Conservation (phyloP, 2,888 invertebrate species). For the Norana najaformis region DNA sequence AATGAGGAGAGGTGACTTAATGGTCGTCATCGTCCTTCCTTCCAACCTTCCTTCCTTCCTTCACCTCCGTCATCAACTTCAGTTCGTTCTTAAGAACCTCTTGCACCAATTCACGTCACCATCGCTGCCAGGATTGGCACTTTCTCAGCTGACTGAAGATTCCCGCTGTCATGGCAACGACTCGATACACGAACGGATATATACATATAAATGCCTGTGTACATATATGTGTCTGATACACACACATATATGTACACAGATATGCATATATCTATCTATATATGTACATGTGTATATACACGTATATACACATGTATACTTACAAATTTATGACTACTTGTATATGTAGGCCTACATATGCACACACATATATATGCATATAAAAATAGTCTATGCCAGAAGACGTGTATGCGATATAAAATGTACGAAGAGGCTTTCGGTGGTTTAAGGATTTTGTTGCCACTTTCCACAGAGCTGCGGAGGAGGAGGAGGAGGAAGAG, state of each 20-base stretch:
- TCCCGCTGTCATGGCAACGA: not conserved
- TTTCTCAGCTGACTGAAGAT: not conserved
- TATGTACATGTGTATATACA: not conserved
- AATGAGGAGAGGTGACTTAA: not conserved
- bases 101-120: constrained; percentile 13
- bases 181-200: not conserved
- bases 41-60: not conserved
- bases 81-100: not conserved
- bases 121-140: not conserved
- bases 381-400: no score
- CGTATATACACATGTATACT: not conserved
- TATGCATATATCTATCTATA: not conserved
- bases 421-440: not conserved
- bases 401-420: not conserved
- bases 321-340: no score
- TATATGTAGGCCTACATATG: no score
- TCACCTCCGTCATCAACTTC: not conserved
- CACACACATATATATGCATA: no score
- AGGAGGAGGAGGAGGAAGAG: not conserved
- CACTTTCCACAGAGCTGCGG: not conserved
- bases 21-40: not conserved
- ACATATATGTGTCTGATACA: not conserved
- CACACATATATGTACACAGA: not conserved
- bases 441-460: not conserved
- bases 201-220: not conserved